Evolutionary conservation across 2,888 invertebrate species (phyloP).

Genomic region (Rosalia funebris): DNA sequence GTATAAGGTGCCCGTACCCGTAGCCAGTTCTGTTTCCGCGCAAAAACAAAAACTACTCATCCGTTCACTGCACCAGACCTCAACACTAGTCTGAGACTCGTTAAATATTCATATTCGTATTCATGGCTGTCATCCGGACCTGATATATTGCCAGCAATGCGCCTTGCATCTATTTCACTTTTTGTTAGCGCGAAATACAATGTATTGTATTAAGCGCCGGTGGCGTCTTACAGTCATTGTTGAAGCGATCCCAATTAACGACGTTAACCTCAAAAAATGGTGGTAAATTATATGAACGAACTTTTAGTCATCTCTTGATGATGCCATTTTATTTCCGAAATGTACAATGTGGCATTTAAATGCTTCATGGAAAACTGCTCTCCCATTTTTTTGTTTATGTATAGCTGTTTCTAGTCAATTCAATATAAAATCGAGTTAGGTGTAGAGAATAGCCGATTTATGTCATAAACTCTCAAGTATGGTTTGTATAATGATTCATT

Average conservation of each 20-base stretch:
- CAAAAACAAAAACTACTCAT: constrained; percentile 38
- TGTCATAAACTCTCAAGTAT: too few species aligned
- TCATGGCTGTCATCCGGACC: constrained; percentile 25
- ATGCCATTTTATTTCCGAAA: too few species aligned
- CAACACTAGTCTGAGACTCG: constrained; percentile 36
- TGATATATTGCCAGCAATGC: constrained; percentile 31
- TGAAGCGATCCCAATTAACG: too few species aligned
- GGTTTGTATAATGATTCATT: too few species aligned
- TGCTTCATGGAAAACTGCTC: too few species aligned
- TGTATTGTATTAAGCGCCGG: constrained; percentile 1
- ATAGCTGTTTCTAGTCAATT: too few species aligned
- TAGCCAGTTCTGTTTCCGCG: constrained; percentile 36
- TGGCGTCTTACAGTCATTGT: not conserved
- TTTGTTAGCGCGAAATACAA: not conserved
- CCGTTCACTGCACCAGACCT: constrained; percentile 42
- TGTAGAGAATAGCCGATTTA: too few species aligned
- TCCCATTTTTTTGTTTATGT: too few species aligned
- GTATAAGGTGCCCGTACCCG: constrained; percentile 39
- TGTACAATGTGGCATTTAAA: too few species aligned
- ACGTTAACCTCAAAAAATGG: not conserved
- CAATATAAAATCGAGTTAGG: too few species aligned
- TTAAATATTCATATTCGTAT: constrained; percentile 34
- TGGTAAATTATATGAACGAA: too few species aligned
- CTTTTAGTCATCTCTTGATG: too few species aligned
- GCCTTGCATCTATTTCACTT: constrained; percentile 14